Percentiles rank a stretch among this genome's conserved stretches.
phyloP scores from a whole-genome alignment of 2,888 invertebrate genomes.

The Drosophila demipolita region DNA sequence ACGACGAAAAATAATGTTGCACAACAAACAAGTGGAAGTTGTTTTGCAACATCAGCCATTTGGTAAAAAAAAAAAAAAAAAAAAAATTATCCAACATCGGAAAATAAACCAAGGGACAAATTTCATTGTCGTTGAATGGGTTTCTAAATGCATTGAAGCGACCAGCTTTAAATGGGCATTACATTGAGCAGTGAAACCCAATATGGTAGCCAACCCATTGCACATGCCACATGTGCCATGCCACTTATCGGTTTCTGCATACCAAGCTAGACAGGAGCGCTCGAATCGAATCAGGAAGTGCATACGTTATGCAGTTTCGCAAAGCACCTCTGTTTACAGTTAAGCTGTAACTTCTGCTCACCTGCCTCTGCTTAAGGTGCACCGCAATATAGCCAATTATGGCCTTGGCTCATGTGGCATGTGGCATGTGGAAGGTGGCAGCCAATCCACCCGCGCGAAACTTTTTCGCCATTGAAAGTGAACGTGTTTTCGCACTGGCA shows the following conservation, averaged over 20 bases:
- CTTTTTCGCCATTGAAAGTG: slow-evolving; percentile 77
- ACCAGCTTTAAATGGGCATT: slow-evolving; percentile 27
- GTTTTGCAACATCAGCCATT: slow-evolving; percentile 15
- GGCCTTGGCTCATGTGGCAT: slow-evolving; percentile 26
- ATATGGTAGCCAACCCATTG: slow-evolving; percentile 3
- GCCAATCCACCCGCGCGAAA: slow-evolving; percentile 51
- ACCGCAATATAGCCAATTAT: slow-evolving; percentile 39
- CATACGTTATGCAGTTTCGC: neutral
- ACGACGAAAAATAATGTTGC: slow-evolving; percentile 39
- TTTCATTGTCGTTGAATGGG: slow-evolving; percentile 17
- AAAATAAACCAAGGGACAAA: slow-evolving; percentile 44
- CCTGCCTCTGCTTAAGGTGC: neutral
- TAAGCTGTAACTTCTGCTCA: neutral
- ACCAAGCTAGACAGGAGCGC: slow-evolving; percentile 18
- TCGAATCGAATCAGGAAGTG: slow-evolving; percentile 20
- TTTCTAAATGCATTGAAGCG: slow-evolving; percentile 18
- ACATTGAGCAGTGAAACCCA: slow-evolving; percentile 29
- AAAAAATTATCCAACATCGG: slow-evolving; percentile 6
- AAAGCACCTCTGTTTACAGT: neutral
- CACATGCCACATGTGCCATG: slow-evolving; percentile 14
- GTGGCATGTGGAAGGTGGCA: slow-evolving; percentile 36
- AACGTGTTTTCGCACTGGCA: slow-evolving; percentile 63
- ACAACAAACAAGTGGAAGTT: slow-evolving; percentile 74
- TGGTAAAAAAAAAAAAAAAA: slow-evolving; percentile 14
- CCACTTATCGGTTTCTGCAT: neutral